Base-by-base conservation (phyloP, 2,888 invertebrate genomes). In the Colletes collaris region DNA sequence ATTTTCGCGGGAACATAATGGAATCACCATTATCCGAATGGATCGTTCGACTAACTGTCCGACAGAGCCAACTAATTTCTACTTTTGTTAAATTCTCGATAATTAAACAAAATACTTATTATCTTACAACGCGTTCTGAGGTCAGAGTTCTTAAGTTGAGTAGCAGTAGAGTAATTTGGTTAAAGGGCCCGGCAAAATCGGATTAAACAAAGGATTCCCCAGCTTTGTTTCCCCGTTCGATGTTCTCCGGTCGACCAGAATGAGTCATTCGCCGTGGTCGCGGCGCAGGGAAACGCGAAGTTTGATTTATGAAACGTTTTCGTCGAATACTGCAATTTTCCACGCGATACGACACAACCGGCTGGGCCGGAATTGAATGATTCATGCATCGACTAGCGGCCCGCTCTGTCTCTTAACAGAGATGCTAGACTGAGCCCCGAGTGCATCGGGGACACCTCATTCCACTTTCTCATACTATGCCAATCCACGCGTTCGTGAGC, bases 301-400 rank as follows among this genome's bases (percentile, higher is more conserved):
- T 49, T 63, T 74, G 67, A 77, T 77, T 77, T 77, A 77, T 62
- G 66, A 67, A 60, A 58, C 74, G 37, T n/a, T 63, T 63, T 53
- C 55, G 53, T 63, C 66, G 63, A 74, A 67, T 63, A 35, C 58
- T 44, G 40, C 63, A 63, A 77, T 74, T 67, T 63, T 63, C 67
- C 27, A 56, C 60, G 37, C 73, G 67, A 53, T 64, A 59, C 75
- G 49, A 37, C 46, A 62, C 68, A 35, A 52, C 64, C 10, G 10
- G 40, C 44, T 27, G 37, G 55, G 40, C 50, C 64, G 59, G 59
- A 67, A 76, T 65, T 56, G 76, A 65, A 46, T 60, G 76, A 76
- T 60, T 72, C 65, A 73, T 73, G 49, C 27, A 40, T 50, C 60
- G 62, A 37, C 53, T 56, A 62, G 55, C 71, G 8, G 44, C 44